A percentile compares a stretch with the other conserved stretches of the same genome.
phyloP scores from a whole-genome alignment of 1,140 invertebrate genomes.

The Proctacanthus coquilletti region DNA sequence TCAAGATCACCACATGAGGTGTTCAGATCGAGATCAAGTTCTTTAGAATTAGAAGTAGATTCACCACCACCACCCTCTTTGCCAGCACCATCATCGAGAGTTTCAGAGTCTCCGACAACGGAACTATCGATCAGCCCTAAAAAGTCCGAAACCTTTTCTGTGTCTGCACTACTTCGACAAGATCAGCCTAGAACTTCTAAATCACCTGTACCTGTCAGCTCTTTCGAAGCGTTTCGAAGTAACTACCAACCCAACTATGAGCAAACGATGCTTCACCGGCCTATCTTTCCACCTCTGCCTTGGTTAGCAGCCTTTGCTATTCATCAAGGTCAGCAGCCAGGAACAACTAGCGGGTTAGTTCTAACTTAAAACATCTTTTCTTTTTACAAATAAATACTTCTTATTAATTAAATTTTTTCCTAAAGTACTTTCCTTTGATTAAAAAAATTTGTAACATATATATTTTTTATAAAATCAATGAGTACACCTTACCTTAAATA shows the following conservation, averaged over 20 bases:
- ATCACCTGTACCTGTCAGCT: slow-evolving; percentile 26
- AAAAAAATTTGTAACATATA: too few species aligned
- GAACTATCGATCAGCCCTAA: slow-evolving; percentile 31
- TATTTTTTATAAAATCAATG: too few species aligned
- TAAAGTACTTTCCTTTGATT: too few species aligned
- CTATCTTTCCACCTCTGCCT: slow-evolving; percentile 26
- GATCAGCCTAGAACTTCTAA: slow-evolving; percentile 44
- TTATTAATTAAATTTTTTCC: too few species aligned
- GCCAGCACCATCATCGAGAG: slow-evolving; percentile 33
- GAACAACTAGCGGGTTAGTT: slow-evolving; percentile 6
- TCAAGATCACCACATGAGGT: slow-evolving; percentile 33
- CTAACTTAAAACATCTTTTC: too few species aligned
- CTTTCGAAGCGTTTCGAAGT: slow-evolving; percentile 31
- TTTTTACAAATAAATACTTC: too few species aligned
- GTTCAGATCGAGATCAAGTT: slow-evolving; percentile 40
- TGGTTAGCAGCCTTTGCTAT: slow-evolving; percentile 28
- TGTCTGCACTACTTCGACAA: slow-evolving; percentile 56
- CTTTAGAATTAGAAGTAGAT: slow-evolving; percentile 53
- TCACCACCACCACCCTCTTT: slow-evolving; percentile 38
- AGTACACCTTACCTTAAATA: too few species aligned
- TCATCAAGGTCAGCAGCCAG: slow-evolving; percentile 27
- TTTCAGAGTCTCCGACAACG: slow-evolving; percentile 31
- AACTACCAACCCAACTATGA: slow-evolving; percentile 23
- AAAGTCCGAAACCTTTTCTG: slow-evolving; percentile 62
- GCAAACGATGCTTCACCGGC: slow-evolving; percentile 23